Conservation (phyloP, 2,888 invertebrate genomes). For the Margaritifera margaritifera region DNA sequence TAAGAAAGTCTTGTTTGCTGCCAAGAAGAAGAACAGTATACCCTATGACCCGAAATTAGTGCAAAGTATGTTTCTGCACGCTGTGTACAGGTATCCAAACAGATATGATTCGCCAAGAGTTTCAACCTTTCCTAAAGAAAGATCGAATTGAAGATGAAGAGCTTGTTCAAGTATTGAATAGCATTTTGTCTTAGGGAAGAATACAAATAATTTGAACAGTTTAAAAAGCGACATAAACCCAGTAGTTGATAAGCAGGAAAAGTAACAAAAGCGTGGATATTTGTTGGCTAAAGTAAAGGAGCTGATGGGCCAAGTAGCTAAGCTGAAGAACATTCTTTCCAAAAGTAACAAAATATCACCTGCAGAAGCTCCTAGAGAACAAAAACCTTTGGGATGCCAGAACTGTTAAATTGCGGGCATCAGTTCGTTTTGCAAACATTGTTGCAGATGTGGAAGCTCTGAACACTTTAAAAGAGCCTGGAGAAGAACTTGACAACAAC, state of each 20-base stretch:
- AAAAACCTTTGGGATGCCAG: not conserved
- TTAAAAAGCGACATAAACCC: too few relatives aligned
- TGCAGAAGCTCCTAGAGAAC: not conserved
- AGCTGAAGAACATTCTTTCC: not conserved
- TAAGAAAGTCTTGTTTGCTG: slow-evolving; percentile 6
- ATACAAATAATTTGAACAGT: too few relatives aligned
- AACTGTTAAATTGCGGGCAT: not conserved
- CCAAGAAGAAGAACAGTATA: slow-evolving; percentile 1
- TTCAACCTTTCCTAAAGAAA: not conserved
- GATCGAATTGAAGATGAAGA: not conserved
- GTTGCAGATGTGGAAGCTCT: too few relatives aligned
- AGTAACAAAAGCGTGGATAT: not conserved
- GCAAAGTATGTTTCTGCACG: not conserved
- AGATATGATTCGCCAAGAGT: slow-evolving; percentile 1
- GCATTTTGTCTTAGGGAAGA: not conserved
- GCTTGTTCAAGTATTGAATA: not conserved
- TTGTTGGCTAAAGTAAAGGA: not conserved
- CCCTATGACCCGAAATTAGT: not conserved
- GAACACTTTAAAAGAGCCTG: too few relatives aligned
- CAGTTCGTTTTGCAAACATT: not conserved
- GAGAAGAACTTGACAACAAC: too few relatives aligned
- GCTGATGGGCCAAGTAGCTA: not conserved
- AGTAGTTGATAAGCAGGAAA: not conserved
- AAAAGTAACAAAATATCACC: not conserved
- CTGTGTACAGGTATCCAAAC: not conserved